Evolutionary conservation across 2,113 vertebrate species (phyloP), one percentile per base, ranked within the genome.

Genomic region (Tyrannus savana): DNA sequence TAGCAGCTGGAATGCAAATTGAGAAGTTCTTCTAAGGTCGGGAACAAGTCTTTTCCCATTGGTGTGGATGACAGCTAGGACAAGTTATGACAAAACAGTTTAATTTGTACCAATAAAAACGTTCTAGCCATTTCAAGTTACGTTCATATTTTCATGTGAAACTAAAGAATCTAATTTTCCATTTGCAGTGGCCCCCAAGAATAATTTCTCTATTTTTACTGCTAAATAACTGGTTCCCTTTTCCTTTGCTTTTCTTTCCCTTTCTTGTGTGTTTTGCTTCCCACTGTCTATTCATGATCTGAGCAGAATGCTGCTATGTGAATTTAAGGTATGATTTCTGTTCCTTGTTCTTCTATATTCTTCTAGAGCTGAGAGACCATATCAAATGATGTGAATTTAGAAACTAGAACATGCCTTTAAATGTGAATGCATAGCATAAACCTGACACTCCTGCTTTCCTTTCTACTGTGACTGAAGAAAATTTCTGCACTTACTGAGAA

Each of bases 341-440:
- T 84, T 95, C 39, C 52, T 74, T 90, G 4, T 82, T 92, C 73
- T 72, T 81, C 33, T 23, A n/a, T 47, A 42, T 60, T 81, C 68
- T 94, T 71, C 60, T 76, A 64, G 55, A 90, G 14, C 73, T 73
- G 79, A 84, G 53, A 93, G 28, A 77, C 69, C 84, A 18, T 78
- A 79, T 87, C 41, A 83, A 82, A 82, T 14, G 15, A 71, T 84
- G 96, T 96, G 17, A 87, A 97, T 96, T 96, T 94, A 95, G 79
- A 96, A 96, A 90, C 77, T 49, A 67, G 42, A 97, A 94, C 84
- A 96, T 75, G 73, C 71, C 75, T 87, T 95, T 73, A 33, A 55
- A 72, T 92, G 35, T 63, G 92, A 91, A 88, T 60, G 60, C 23
- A 72, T 10, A 91, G 18, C 87, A 89, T 67, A 84, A 96, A 81